Evolutionary conservation across 2,888 invertebrate genomes (phyloP), one percentile per base, ranked within the genome.

Genomic region (Cybosia mesomella): DNA sequence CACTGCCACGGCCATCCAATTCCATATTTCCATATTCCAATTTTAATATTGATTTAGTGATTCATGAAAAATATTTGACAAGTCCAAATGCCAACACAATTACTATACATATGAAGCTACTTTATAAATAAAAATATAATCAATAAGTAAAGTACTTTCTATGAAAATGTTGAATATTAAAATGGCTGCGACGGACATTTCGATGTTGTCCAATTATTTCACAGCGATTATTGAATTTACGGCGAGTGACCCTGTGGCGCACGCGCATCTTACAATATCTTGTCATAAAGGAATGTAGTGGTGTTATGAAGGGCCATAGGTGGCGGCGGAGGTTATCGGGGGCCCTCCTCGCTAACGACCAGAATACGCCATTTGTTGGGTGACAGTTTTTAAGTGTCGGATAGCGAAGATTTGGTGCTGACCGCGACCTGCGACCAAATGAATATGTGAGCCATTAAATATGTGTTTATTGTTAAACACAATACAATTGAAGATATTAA

Each of bases 201-300:
- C 43, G 43, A 36, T 39, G 57, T 57, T 64, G 34, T 67, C 63
- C 67, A 67, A 67, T 67, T 80, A 79, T 75, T 77, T 73, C 60
- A 34, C 68, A 64, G 75, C 67, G 67, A 67, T 77, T 77, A 77
- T 80, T 75, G 77, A 75, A 77, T 80, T 67, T 69, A 78, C 58
- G 43, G 80, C 65, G 58, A 9, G 70, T 80, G 80, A 77, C 80
- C 80, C 69, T 28, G 60, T 53, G 62, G 66, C 53, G 71, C 36
- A 34, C 39, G 54, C 63, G 61, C 39, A 2, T 61, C 54, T 61
- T 32, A 66, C 60, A 54, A 58, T 43, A 43, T 58, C 21, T 55
- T 32, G 43, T 49, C 67, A 34, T 28, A 72, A 66, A 66, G 80
- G 80, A 80, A 80, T 78, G 78, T 72, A 75, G 75, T 75, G 63